A percentile compares a stretch with the other conserved stretches of the same genome.
Evolutionary conservation across 2,888 invertebrate genomes (phyloP).

Genomic region (Megamerina dolium): DNA sequence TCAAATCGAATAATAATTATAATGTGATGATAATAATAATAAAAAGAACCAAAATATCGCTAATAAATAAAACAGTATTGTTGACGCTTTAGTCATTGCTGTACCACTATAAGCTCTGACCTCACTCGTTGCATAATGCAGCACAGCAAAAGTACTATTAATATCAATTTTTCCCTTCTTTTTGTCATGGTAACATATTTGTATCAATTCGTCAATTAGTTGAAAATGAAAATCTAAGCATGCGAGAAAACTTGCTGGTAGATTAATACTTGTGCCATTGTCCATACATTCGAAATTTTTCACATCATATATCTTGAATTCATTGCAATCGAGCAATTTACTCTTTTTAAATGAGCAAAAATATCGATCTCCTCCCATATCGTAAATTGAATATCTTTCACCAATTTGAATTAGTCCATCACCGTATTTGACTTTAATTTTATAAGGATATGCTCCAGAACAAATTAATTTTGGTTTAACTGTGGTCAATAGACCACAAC

Average conservation of each 20-base stretch:
- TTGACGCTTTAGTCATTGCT: too few species aligned
- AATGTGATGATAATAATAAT: too few species aligned
- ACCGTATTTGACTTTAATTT: conserved; percentile 4
- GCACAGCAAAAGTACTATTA: conserved; percentile 2
- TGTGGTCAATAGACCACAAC: not conserved
- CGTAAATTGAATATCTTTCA: conserved; percentile 4
- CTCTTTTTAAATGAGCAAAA: conserved; percentile 5
- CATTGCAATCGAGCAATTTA: not conserved
- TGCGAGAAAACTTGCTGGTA: too few species aligned
- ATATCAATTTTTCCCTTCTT: not conserved
- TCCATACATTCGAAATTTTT: not conserved
- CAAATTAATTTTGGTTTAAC: conserved; percentile 3
- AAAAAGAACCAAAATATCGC: too few species aligned
- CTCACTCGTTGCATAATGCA: conserved; percentile 6
- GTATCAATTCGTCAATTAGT: conserved; percentile 8
- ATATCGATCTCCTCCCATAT: conserved; percentile 2
- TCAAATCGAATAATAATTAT: too few species aligned
- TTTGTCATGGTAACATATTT: not conserved
- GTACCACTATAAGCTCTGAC: too few species aligned
- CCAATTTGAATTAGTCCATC: conserved; percentile 1
- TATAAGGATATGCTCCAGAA: conserved; percentile 5
- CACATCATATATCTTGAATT: not conserved
- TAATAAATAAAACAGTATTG: too few species aligned
- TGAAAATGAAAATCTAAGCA: conserved; percentile 5
- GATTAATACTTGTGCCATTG: not conserved